Conservation (phyloP, 2,113 vertebrate species). For the Tautogolabrus adspersus region DNA sequence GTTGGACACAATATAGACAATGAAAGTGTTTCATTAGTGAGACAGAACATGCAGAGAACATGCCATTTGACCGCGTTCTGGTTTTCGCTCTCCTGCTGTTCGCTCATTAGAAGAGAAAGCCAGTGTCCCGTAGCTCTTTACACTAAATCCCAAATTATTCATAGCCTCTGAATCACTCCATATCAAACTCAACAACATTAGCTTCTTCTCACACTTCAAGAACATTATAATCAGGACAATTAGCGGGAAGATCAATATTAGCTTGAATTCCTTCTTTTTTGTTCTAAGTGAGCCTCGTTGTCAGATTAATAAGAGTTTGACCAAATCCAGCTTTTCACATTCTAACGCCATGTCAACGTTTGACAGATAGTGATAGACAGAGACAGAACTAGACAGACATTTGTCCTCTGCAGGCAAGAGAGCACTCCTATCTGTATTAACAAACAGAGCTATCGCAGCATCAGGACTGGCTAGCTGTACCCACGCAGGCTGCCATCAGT, state of each 20-base stretch:
- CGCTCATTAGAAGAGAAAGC: slow-evolving; percentile 70
- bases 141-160: slow-evolving; percentile 64
- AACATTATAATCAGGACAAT: slow-evolving; percentile 54
- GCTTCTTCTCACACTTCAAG: slow-evolving; percentile 40
- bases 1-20: neutral
- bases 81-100: slow-evolving; percentile 55
- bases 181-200: slow-evolving; percentile 56
- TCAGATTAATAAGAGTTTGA: too few relatives aligned
- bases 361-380: slow-evolving; percentile 5
- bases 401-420: slow-evolving; percentile 32
- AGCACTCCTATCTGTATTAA: slow-evolving; percentile 44
- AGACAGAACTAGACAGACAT: slow-evolving; percentile 33
- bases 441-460: slow-evolving; percentile 29
- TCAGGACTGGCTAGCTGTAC: slow-evolving; percentile 39
- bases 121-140: slow-evolving; percentile 57
- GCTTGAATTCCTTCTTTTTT: neutral
- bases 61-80: slow-evolving; percentile 28
- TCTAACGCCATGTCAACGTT: neutral
- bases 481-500: slow-evolving; percentile 55
- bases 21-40: slow-evolving; percentile 36
- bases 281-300: neutral
- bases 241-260: slow-evolving; percentile 37
- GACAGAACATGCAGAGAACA: slow-evolving; percentile 45
- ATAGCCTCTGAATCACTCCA: slow-evolving; percentile 43
- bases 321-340: slow-evolving; percentile 30